phyloP scores from a whole-genome alignment of 2,113 vertebrate species.

The Chamaea fasciata region DNA sequence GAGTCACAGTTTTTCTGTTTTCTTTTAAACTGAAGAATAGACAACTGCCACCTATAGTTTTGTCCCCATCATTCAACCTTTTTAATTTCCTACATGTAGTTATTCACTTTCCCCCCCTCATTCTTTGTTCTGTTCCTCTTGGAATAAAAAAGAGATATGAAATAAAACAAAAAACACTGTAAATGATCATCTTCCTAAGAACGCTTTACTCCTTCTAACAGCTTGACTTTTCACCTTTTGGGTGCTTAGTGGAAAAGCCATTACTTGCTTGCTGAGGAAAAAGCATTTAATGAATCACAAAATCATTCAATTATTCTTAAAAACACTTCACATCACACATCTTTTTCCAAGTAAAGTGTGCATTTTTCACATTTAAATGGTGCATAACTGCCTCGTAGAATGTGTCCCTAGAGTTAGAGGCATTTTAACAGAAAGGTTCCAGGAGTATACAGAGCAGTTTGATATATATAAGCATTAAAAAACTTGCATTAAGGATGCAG shows the following conservation, averaged over 20 bases:
- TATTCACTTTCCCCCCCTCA: background rate
- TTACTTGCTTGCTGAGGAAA: conserved; percentile 46
- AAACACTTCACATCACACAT: conserved; percentile 51
- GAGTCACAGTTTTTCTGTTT: conserved; percentile 17
- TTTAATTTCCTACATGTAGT: background rate
- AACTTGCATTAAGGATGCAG: conserved; percentile 5
- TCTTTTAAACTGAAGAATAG: background rate
- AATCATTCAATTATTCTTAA: conserved; percentile 59
- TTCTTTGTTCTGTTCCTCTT: background rate
- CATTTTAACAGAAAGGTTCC: conserved; percentile 23
- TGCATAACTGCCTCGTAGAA: conserved; percentile 31
- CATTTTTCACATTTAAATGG: conserved; percentile 63
- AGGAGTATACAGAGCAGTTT: background rate
- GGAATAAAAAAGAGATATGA: background rate
- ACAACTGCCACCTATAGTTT: background rate
- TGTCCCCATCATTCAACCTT: background rate
- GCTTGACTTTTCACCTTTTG: conserved; percentile 41
- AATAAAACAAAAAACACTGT: conserved; percentile 7
- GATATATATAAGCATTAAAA: conserved; percentile 30
- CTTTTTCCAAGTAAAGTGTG: conserved; percentile 52
- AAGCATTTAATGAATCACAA: conserved; percentile 58
- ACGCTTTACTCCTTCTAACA: background rate
- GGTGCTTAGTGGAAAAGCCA: conserved; percentile 27
- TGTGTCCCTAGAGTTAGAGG: conserved; percentile 22
- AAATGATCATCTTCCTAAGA: background rate